These are phyloP conservation scores for Xestia sexstrigata DNA, from an alignment of 2,888 invertebrate species.

Conservation along the genomic window DNA sequence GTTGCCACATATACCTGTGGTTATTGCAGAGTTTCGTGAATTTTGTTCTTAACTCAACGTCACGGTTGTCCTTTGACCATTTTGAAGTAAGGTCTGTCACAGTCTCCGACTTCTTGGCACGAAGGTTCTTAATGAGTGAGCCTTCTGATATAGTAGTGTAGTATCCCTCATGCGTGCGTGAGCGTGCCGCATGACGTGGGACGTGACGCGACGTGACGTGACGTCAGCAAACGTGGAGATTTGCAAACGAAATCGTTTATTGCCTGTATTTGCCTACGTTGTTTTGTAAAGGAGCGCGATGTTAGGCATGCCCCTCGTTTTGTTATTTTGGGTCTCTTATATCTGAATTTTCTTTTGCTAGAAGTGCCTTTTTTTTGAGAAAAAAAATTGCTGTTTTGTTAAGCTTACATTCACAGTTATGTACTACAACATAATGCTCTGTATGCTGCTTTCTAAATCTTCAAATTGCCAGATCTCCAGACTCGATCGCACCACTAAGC, in stretches of 20 bases:
- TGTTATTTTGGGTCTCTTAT: constrained; percentile 32
- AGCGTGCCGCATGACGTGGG: constrained; percentile 45
- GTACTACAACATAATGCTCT: no score
- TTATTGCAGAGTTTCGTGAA: neutral
- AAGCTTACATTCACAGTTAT: neutral
- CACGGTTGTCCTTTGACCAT: neutral
- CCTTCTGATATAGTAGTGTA: constrained; percentile 17
- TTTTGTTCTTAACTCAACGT: neutral
- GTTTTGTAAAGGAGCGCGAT: constrained; percentile 35
- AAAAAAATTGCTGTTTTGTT: no score
- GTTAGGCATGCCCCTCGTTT: constrained; percentile 31
- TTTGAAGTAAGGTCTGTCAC: neutral
- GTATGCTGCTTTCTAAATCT: neutral
- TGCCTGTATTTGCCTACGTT: constrained; percentile 61
- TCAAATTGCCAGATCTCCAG: neutral
- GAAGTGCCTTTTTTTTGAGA: neutral
- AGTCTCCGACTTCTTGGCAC: neutral
- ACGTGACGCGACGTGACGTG: constrained; percentile 53
- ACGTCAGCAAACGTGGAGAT: constrained; percentile 63
- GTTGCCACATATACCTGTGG: neutral
- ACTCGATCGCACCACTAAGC: neutral
- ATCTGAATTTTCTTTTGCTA: neutral
- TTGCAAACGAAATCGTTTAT: constrained; percentile 53
- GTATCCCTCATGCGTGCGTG: constrained; percentile 15
- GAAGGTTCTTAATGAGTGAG: neutral